phyloP scores from a whole-genome alignment of 2,888 invertebrate genomes.

The Bellardia bayeri region DNA sequence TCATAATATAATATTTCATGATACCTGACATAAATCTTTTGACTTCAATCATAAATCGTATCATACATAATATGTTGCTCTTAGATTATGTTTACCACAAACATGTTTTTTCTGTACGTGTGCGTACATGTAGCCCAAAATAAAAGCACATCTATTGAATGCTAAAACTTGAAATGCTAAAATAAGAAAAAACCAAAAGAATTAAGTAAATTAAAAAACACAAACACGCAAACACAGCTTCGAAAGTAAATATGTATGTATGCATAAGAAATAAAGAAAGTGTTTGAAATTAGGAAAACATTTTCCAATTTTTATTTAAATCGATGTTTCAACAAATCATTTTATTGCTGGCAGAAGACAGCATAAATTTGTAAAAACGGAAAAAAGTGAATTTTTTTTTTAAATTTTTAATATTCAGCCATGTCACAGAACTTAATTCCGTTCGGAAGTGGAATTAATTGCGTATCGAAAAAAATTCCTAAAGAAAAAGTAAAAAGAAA shows the following conservation, averaged over 20 bases:
- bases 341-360: neutral
- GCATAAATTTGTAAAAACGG: neutral
- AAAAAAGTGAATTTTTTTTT: neutral
- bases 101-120: too few species aligned
- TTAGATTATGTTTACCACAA: too few species aligned
- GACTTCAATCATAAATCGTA: too few species aligned
- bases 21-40: too few species aligned
- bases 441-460: too few species aligned
- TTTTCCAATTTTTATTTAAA: neutral
- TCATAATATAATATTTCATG: too few species aligned
- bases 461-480: too few species aligned
- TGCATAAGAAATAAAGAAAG: neutral
- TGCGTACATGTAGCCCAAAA: neutral
- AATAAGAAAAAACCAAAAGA: neutral
- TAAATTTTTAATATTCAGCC: too few species aligned
- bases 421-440: too few species aligned
- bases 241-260: neutral
- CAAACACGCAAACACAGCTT: neutral
- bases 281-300: neutral
- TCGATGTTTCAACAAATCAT: neutral
- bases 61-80: too few species aligned
- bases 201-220: conserved; percentile 9
- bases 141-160: conserved; percentile 38
- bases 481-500: too few species aligned
- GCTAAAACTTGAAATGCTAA: neutral